Evolutionary conservation across 2,797 vertebrate genomes (phyloP), one percentile per base, ranked within the genome.

Genomic region (Sebastes miniatus): DNA sequence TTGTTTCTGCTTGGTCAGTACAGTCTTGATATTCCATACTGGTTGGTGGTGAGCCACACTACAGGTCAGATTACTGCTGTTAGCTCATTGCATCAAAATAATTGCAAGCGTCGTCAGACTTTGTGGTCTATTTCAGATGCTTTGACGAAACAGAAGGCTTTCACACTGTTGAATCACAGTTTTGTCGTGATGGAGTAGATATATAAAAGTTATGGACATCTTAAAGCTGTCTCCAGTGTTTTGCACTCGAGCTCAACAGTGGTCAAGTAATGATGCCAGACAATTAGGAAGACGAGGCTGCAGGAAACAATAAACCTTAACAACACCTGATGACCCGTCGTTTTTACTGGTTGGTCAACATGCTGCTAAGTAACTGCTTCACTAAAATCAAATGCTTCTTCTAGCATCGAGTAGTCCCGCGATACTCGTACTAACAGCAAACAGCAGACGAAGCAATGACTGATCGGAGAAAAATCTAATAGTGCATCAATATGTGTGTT

Each of bases 361-460:
- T 87, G 90, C 88, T 90, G 87, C 81, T 88, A 66, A 43, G n/a
- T 71, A 43, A 70, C 50, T 66, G 77, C 69, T 80, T 83, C 74
- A 77, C 50, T 72, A 29, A 31, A 58, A 74, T 56, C 43, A 73
- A 70, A 75, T 66, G 34, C 62, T 61, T 69, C 63, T 58, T 20
- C 4, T 29, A 24, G 4, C 14, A 24, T 31, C 13, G 24, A 56
- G 67, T 8, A 0, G 18, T 43, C 20, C 56, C 27, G 22, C 4
- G 2, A 4, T 47, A 57, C 65, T 69, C 63, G 11, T 20, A n/a
- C 43, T 31, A 39, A 32, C 57, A 27, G n/a, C 7, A 50, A 43
- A 25, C 47, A 57, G 58, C 78, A 64, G 47, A 32, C 27, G 24
- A 73, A 54, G 56, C 58, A 47, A 50, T 66, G 71, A 71, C 67